phyloP scores from a whole-genome alignment of 2,888 invertebrate genomes.

The Yponomeuta plumbellus region DNA sequence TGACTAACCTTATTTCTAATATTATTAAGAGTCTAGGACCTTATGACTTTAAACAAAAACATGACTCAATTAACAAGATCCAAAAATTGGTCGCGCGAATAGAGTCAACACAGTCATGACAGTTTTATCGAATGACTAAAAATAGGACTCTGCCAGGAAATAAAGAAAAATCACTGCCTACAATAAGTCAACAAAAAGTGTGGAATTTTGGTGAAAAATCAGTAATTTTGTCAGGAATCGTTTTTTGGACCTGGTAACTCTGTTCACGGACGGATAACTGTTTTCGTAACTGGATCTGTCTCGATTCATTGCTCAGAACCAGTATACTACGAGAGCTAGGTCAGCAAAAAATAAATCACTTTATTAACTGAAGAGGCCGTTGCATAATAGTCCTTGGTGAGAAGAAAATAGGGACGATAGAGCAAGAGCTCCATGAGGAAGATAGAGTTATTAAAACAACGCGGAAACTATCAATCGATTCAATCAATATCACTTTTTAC shows the following conservation, averaged over 20 bases:
- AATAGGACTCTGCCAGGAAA: too few relatives aligned
- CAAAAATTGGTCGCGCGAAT: too few relatives aligned
- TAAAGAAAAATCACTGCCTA: too few relatives aligned
- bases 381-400: not conserved
- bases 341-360: not conserved
- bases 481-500: not conserved
- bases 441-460: slow-evolving; percentile 2
- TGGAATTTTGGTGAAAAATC: too few relatives aligned
- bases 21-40: too few relatives aligned
- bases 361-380: not conserved
- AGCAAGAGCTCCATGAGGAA: not conserved
- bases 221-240: too few relatives aligned
- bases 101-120: too few relatives aligned
- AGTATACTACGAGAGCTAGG: not conserved
- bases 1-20: too few relatives aligned
- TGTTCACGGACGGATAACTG: slow-evolving; percentile 33
- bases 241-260: slow-evolving; percentile 5
- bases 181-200: not conserved
- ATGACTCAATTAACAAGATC: too few relatives aligned
- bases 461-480: slow-evolving; percentile 1
- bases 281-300: slow-evolving; percentile 31
- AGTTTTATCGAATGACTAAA: too few relatives aligned
- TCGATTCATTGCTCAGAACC: not conserved
- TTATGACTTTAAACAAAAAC: too few relatives aligned
- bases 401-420: not conserved